Conservation (phyloP, 2,888 invertebrate genomes). For the Dendrolimus houi region DNA sequence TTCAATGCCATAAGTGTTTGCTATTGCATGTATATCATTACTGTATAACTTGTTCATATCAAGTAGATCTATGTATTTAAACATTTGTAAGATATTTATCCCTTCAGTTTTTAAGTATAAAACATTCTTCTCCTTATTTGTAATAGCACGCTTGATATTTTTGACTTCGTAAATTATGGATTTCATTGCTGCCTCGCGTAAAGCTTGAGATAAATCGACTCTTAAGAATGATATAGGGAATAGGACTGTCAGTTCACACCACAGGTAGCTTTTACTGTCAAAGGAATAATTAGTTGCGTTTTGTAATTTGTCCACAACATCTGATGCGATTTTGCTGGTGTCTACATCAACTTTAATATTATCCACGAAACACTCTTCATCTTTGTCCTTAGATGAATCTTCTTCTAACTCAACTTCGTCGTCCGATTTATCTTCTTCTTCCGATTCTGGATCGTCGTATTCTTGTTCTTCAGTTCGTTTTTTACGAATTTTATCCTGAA, state of each 20-base stretch:
- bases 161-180: slow-evolving; percentile 88
- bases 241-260: slow-evolving; percentile 89
- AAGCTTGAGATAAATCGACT: slow-evolving; percentile 85
- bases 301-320: slow-evolving; percentile 51
- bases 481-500: slow-evolving; percentile 69
- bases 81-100: slow-evolving; percentile 94
- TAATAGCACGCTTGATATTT: slow-evolving; percentile 89
- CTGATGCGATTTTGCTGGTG: slow-evolving; percentile 43
- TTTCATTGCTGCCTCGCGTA: slow-evolving; percentile 81
- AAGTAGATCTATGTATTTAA: slow-evolving; percentile 84
- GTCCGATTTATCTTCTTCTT: slow-evolving; percentile 72
- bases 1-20: slow-evolving; percentile 95
- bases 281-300: slow-evolving; percentile 81
- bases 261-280: slow-evolving; percentile 84
- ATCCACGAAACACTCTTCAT: slow-evolving; percentile 32
- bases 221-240: slow-evolving; percentile 70
- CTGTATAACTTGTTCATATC: slow-evolving; percentile 90
- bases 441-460: slow-evolving; percentile 80
- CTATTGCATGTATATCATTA: slow-evolving; percentile 95
- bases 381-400: slow-evolving; percentile 36
- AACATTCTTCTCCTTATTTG: slow-evolving; percentile 80
- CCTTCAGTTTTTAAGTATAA: slow-evolving; percentile 94
- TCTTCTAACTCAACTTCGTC: slow-evolving; percentile 53
- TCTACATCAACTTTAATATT: slow-evolving; percentile 30
- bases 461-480: slow-evolving; percentile 78